Conservation (phyloP, 1,140 invertebrate species). For the Leptestheria dahalacensis region DNA sequence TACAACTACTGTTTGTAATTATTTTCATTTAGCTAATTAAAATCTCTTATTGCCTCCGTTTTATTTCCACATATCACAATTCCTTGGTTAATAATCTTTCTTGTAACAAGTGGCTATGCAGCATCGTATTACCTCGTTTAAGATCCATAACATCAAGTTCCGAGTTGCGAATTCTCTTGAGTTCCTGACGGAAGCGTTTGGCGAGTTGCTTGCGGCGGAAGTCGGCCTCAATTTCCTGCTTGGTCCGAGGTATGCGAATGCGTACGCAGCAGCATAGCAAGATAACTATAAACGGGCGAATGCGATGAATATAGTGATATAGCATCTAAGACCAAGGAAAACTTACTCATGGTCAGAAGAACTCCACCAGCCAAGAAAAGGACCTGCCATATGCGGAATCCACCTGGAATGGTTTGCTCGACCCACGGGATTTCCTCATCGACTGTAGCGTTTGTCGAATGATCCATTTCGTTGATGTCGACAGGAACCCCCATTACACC, state of each 20-base stretch:
- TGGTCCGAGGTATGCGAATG: slow-evolving; percentile 73
- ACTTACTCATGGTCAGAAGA: slow-evolving; percentile 13
- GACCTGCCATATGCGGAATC: slow-evolving; percentile 30
- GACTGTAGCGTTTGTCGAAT: not conserved
- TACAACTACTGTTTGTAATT: too few species aligned
- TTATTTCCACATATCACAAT: slow-evolving; percentile 9
- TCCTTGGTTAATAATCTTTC: too few species aligned
- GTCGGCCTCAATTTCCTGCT: slow-evolving; percentile 84
- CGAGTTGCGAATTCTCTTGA: slow-evolving; percentile 62
- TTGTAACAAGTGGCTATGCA: too few species aligned
- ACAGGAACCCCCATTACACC: not conserved
- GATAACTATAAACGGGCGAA: slow-evolving; percentile 36
- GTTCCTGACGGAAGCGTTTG: slow-evolving; percentile 57
- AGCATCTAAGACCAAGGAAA: not conserved
- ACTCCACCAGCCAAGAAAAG: slow-evolving; percentile 25
- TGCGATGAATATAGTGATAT: slow-evolving; percentile 22
- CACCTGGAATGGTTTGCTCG: slow-evolving; percentile 26
- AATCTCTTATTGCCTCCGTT: slow-evolving; percentile 9
- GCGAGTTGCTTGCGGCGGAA: slow-evolving; percentile 67
- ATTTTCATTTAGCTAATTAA: too few species aligned
- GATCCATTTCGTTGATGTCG: not conserved
- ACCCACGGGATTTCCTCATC: slow-evolving; percentile 22
- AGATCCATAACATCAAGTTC: slow-evolving; percentile 53
- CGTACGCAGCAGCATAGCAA: slow-evolving; percentile 70
- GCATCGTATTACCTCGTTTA: slow-evolving; percentile 43